Conservation (phyloP, 1,140 invertebrate genomes). For the Formica exsecta region DNA sequence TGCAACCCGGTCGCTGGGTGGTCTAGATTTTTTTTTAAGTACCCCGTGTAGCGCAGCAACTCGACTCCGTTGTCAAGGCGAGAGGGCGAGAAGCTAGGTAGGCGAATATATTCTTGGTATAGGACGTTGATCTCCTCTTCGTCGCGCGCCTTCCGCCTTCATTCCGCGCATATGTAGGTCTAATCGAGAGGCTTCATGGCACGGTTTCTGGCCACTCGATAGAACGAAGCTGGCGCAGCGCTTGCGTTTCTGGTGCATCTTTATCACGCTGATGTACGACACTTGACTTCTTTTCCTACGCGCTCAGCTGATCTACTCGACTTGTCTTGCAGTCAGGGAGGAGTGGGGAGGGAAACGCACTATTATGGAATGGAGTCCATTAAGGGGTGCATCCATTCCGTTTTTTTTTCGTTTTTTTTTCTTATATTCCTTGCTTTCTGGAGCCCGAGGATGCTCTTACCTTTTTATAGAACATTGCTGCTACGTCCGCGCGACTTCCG, state of each 20-base stretch:
- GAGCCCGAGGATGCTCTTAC: conserved; percentile 50
- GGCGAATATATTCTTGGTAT: conserved; percentile 31
- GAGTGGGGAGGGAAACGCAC: conserved; percentile 19
- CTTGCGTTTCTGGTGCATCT: conserved; percentile 46
- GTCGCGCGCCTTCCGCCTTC: conserved; percentile 2
- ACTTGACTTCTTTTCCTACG: conserved; percentile 64
- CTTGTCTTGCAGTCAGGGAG: conserved; percentile 24
- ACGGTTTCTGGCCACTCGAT: conserved; percentile 73
- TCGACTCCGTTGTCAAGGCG: conserved; percentile 70
- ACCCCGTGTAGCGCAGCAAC: conserved; percentile 47
- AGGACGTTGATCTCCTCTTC: conserved; percentile 21
- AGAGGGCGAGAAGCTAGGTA: conserved; percentile 44
- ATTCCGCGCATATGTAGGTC: conserved; percentile 26
- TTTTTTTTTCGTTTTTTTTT: neutral
- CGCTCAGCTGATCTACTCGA: conserved; percentile 60
- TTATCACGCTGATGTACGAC: conserved; percentile 64
- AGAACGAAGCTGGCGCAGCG: conserved; percentile 12
- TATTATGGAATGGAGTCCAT: conserved; percentile 57
- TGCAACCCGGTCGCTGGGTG: conserved; percentile 80
- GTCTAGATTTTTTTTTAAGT: conserved; percentile 82
- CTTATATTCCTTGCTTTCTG: conserved; percentile 42
- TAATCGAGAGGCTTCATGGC: conserved; percentile 70
- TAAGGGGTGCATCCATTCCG: conserved; percentile 47
- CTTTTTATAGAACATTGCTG: conserved; percentile 54
- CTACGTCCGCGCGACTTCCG: conserved; percentile 43